Conservation (phyloP, 1,140 invertebrate species). For the Temnothorax curvispinosus region DNA sequence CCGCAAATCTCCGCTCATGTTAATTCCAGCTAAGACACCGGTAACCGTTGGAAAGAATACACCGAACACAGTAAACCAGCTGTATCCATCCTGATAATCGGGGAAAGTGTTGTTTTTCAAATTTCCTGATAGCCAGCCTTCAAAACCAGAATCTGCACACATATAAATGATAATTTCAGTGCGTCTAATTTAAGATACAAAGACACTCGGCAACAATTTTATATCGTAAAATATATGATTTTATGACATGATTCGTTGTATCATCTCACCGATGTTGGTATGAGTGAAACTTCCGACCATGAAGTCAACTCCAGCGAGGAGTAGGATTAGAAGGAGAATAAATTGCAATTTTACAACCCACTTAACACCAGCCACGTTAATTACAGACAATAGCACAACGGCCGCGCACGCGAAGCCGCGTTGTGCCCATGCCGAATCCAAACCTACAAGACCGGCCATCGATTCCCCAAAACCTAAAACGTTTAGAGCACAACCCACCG, state of each 20-base stretch:
- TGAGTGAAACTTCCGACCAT: conserved; percentile 94
- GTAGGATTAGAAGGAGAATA: conserved; percentile 92
- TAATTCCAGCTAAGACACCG: conserved; percentile 97
- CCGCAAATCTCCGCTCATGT: conserved; percentile 98
- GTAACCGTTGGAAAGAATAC: conserved; percentile 98
- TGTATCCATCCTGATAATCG: conserved; percentile 91
- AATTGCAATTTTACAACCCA: conserved; percentile 97
- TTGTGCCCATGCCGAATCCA: conserved; percentile 91
- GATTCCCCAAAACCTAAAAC: conserved; percentile 98
- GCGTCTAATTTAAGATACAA: neutral
- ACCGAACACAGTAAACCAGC: conserved; percentile 97
- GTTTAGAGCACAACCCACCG: conserved; percentile 97
- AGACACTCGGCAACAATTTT: neutral
- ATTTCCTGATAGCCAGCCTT: conserved; percentile 93
- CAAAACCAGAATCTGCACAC: conserved; percentile 91
- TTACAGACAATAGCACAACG: conserved; percentile 92
- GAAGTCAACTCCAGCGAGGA: conserved; percentile 95
- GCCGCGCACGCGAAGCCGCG: conserved; percentile 93
- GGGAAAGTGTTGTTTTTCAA: conserved; percentile 94
- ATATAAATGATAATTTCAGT: conserved; percentile 63
- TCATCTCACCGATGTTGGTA: conserved; percentile 87
- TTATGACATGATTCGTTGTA: conserved; percentile 2
- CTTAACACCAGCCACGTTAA: conserved; percentile 96
- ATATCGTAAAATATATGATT: neutral
- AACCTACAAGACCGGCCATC: conserved; percentile 93